A percentile compares a stretch with the other conserved stretches of the same genome.
These are phyloP conservation scores for Hozukius guyotensis DNA, from an alignment of 2,797 vertebrate species.

Conservation along the genomic window DNA sequence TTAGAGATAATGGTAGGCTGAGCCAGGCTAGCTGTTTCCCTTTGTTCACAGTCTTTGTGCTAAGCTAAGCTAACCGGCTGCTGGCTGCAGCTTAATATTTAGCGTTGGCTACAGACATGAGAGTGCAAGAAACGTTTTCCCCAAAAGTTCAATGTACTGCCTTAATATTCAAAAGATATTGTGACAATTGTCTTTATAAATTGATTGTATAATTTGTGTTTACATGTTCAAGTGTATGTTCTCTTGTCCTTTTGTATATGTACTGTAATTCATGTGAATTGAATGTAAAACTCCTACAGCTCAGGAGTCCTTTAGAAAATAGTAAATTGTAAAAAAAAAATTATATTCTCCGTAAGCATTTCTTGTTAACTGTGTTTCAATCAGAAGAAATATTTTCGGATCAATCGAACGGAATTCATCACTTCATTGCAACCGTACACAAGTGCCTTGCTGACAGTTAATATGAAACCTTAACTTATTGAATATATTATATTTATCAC, in stretches of 20 bases:
- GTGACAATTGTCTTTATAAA: background rate
- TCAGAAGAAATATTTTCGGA: background rate
- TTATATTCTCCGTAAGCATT: background rate
- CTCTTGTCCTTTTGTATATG: conserved; percentile 14
- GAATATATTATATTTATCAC: conserved; percentile 14
- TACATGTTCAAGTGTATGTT: conserved; percentile 11
- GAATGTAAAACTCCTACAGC: conserved; percentile 42
- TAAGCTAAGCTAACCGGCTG: background rate
- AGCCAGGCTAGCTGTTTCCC: background rate
- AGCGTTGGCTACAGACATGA: background rate
- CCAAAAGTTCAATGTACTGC: background rate
- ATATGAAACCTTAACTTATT: conserved; percentile 33
- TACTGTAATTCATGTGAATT: conserved; percentile 17
- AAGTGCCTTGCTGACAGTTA: conserved; percentile 39
- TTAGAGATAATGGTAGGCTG: background rate
- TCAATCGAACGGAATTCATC: background rate
- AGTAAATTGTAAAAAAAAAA: background rate
- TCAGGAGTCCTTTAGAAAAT: conserved; percentile 24
- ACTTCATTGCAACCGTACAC: background rate
- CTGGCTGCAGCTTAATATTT: background rate
- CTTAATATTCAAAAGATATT: conserved; percentile 1
- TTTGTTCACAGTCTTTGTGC: background rate
- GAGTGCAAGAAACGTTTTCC: background rate
- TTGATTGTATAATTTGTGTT: conserved; percentile 12
- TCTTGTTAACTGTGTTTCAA: background rate